These are phyloP conservation scores for Pocillopora damicornis DNA, from an alignment of 64 coral and sea anemone species.

Conservation along the genomic window DNA sequence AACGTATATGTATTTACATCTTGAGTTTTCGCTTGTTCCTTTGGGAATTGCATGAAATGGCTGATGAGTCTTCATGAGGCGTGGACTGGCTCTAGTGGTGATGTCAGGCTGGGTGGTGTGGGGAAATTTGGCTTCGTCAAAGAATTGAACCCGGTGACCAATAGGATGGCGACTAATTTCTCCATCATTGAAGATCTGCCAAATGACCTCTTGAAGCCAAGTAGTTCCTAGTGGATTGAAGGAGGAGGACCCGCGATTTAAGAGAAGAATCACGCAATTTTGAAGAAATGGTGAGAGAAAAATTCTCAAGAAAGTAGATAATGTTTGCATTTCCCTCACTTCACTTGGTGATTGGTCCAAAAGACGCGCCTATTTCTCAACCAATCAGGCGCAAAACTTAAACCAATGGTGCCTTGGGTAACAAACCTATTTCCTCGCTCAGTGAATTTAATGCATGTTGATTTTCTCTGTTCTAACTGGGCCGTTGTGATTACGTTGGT, in stretches of 20 bases:
- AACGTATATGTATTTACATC: constrained; percentile 45
- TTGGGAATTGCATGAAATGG: constrained; percentile 36
- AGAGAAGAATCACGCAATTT: background rate
- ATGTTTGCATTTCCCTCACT: too few species aligned
- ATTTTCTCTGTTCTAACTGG: too few species aligned
- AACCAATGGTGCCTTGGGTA: too few species aligned
- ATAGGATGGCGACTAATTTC: constrained; percentile 2
- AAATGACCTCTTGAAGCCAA: constrained; percentile 49
- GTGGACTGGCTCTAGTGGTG: background rate
- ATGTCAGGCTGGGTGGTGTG: constrained; percentile 4
- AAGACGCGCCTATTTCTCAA: too few species aligned
- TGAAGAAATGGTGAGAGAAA: too few species aligned
- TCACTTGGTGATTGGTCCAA: too few species aligned
- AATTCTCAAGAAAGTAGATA: too few species aligned
- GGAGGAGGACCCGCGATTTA: background rate
- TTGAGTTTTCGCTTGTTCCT: constrained; percentile 4
- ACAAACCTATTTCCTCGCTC: too few species aligned
- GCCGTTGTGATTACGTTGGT: too few species aligned
- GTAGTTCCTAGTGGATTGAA: constrained; percentile 20
- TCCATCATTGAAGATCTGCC: constrained; percentile 36
- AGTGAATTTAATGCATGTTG: too few species aligned
- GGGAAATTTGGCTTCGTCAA: constrained; percentile 28
- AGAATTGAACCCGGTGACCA: constrained; percentile 23
- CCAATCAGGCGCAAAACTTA: too few species aligned
- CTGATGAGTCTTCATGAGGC: constrained; percentile 56